Conservation (phyloP, 1,140 invertebrate genomes). For the Propsilocerus akamusi region DNA sequence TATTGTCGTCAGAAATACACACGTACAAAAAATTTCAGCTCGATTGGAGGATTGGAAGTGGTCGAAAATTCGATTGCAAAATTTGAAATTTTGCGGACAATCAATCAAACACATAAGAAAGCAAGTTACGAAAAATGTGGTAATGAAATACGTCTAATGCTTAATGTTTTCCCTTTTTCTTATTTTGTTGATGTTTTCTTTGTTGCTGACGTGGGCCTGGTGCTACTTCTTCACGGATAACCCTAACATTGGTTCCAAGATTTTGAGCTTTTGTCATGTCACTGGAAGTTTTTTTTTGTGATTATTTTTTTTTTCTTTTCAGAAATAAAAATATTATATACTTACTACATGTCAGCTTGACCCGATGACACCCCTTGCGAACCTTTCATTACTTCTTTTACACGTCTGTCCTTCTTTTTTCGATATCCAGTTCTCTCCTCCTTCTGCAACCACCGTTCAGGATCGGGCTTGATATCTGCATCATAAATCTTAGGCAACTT, state of each 20-base stretch:
- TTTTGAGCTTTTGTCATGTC: constrained; percentile 42
- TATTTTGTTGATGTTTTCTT: constrained; percentile 37
- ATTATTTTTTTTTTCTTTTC: background rate
- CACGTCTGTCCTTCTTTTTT: constrained; percentile 63
- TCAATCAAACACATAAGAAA: no score
- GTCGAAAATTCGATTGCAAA: no score
- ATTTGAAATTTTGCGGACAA: no score
- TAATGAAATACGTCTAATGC: constrained; percentile 23
- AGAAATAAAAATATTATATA: constrained; percentile 3
- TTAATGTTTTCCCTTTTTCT: constrained; percentile 36
- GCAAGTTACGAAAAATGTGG: no score
- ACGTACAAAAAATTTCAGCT: no score
- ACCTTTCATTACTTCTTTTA: constrained; percentile 70
- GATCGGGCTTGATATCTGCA: constrained; percentile 63
- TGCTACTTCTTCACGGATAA: constrained; percentile 29
- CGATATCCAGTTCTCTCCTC: constrained; percentile 84
- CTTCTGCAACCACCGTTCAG: constrained; percentile 93
- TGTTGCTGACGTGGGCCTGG: constrained; percentile 36
- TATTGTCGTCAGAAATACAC: no score
- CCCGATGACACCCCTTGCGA: constrained; percentile 63
- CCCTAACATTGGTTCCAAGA: constrained; percentile 31
- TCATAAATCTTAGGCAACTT: constrained; percentile 85
- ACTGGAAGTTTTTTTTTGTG: constrained; percentile 23
- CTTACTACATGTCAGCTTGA: constrained; percentile 64
- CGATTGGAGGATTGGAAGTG: no score